A percentile compares a stretch with the other conserved stretches of the same genome.
These are phyloP conservation scores for Marisa cornuarietis DNA, from an alignment of 1,140 invertebrate species.

Conservation along the genomic window DNA sequence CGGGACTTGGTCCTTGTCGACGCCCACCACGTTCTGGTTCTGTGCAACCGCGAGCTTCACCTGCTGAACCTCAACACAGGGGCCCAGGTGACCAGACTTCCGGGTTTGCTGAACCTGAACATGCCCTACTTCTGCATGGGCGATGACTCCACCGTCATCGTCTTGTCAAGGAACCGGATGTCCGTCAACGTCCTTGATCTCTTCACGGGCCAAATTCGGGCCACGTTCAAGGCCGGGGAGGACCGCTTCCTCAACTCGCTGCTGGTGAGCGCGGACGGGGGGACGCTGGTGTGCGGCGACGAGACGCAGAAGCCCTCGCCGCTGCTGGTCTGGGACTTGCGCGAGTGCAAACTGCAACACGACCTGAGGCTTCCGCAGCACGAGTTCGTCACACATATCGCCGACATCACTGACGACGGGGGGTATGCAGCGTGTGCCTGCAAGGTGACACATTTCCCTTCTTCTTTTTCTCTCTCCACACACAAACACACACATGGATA, in stretches of 20 bases:
- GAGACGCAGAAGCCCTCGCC: slow-evolving; percentile 92
- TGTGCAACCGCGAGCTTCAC: slow-evolving; percentile 82
- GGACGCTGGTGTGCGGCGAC: slow-evolving; percentile 88
- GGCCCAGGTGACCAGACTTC: slow-evolving; percentile 76
- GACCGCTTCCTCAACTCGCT: slow-evolving; percentile 88
- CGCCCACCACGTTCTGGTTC: slow-evolving; percentile 78
- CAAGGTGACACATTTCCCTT: slow-evolving; percentile 60
- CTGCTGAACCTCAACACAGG: slow-evolving; percentile 83
- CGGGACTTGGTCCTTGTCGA: slow-evolving; percentile 68
- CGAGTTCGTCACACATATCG: slow-evolving; percentile 84
- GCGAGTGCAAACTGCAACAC: slow-evolving; percentile 83
- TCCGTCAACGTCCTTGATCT: slow-evolving; percentile 88
- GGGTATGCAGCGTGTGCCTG: slow-evolving; percentile 73
- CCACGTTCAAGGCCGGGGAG: slow-evolving; percentile 78
- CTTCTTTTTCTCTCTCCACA: not conserved
- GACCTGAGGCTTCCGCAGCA: slow-evolving; percentile 88
- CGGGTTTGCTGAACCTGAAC: slow-evolving; percentile 90
- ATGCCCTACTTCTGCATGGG: slow-evolving; percentile 89
- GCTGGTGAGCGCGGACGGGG: slow-evolving; percentile 85
- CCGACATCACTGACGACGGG: slow-evolving; percentile 87
- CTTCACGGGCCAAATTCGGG: slow-evolving; percentile 20
- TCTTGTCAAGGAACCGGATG: slow-evolving; percentile 86
- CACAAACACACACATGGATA: no score
- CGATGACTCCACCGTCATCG: slow-evolving; percentile 80
- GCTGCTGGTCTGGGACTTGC: slow-evolving; percentile 86